These are phyloP conservation scores for Macrochelys suwanniensis DNA, from an alignment of 2,797 vertebrate species.

Conservation along the genomic window DNA sequence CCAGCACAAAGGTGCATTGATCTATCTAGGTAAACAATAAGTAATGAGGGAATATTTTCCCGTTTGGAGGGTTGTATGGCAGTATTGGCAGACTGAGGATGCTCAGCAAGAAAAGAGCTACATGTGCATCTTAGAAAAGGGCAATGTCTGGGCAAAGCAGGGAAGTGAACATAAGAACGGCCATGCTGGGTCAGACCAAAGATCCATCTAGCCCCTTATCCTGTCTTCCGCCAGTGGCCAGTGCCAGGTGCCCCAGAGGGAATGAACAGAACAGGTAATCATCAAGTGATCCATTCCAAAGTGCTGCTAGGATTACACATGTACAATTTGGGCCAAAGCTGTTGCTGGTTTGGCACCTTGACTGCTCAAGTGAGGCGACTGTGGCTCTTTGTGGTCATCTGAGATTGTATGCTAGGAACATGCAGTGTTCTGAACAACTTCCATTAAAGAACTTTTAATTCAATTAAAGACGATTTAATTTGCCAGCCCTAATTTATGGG, in stretches of 20 bases:
- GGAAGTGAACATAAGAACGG: not conserved
- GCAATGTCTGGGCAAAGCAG: not conserved
- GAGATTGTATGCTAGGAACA: not conserved
- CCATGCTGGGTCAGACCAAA: too few species aligned
- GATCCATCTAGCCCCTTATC: too few species aligned
- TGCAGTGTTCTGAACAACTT: not conserved
- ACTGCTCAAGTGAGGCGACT: rapidly evolving
- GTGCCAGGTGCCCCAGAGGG: too few species aligned
- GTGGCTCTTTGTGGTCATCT: not conserved
- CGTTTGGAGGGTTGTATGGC: not conserved
- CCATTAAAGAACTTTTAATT: not conserved
- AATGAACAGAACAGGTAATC: too few species aligned
- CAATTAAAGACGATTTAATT: constrained; percentile 38
- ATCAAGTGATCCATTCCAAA: too few species aligned
- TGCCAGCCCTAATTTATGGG: constrained; percentile 20
- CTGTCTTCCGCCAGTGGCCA: too few species aligned
- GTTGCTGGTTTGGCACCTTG: not conserved
- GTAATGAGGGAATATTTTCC: not conserved
- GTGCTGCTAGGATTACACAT: rapidly evolving
- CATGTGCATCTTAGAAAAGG: too few species aligned
- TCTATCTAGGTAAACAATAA: not conserved
- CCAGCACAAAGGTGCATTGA: not conserved
- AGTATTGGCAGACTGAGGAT: not conserved
- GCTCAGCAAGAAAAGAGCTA: not conserved
- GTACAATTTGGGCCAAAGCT: not conserved